Conservation (phyloP, 1,140 invertebrate species). For the Muscidifurax raptorellus region DNA sequence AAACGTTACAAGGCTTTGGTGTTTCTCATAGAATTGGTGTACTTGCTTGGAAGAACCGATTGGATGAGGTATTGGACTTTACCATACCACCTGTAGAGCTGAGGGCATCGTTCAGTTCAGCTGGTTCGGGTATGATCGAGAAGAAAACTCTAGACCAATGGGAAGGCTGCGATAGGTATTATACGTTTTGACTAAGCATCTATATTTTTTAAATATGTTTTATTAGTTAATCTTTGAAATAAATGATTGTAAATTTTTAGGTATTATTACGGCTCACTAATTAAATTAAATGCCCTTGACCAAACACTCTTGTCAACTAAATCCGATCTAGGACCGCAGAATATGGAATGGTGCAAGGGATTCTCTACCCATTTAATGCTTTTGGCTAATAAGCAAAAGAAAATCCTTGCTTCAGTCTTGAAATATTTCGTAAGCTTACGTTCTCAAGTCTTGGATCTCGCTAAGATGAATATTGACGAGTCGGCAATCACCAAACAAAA, state of each 20-base stretch:
- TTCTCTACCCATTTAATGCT: slow-evolving; percentile 83
- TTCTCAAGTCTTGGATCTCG: slow-evolving; percentile 62
- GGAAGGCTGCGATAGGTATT: slow-evolving; percentile 86
- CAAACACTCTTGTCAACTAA: slow-evolving; percentile 80
- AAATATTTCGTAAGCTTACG: slow-evolving; percentile 68
- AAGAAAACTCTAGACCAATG: slow-evolving; percentile 78
- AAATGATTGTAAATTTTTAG: neutral
- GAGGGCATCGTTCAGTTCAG: slow-evolving; percentile 72
- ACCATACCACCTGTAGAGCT: slow-evolving; percentile 79
- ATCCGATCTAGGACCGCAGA: slow-evolving; percentile 86
- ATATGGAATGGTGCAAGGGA: slow-evolving; percentile 90
- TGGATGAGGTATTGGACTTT: slow-evolving; percentile 66
- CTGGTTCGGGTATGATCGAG: slow-evolving; percentile 34
- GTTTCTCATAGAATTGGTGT: slow-evolving; percentile 88
- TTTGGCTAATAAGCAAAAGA: slow-evolving; percentile 76
- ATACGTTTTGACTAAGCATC: neutral
- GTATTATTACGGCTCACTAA: slow-evolving; percentile 80
- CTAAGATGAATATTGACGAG: slow-evolving; percentile 50
- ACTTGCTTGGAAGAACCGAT: slow-evolving; percentile 66
- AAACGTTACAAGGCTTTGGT: slow-evolving; percentile 82
- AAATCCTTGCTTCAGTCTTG: slow-evolving; percentile 64
- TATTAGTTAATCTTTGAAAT: neutral
- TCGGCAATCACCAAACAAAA: slow-evolving; percentile 52
- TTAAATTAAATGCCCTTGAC: slow-evolving; percentile 81
- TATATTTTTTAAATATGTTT: slow-evolving; percentile 11